Conservation (phyloP, 2,113 vertebrate species). For the Collichthys lucidus region DNA sequence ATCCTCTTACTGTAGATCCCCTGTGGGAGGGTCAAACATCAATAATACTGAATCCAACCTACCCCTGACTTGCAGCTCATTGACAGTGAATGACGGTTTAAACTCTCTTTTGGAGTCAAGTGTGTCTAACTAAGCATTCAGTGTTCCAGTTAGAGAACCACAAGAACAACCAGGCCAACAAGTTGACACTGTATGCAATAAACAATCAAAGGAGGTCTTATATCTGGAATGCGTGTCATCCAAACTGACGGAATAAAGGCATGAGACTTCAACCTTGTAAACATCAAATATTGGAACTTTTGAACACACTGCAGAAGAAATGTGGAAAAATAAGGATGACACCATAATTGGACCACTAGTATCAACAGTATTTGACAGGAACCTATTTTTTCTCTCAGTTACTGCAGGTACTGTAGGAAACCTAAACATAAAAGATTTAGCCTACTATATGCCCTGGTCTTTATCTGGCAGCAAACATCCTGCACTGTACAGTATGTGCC, state of each 20-base stretch:
- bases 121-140: background rate
- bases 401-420: background rate
- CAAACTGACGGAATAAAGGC: background rate
- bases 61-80: slow-evolving; percentile 7
- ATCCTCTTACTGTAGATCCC: slow-evolving; percentile 34
- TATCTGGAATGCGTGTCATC: background rate
- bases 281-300: background rate
- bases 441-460: background rate
- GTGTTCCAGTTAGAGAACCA: background rate
- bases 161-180: background rate
- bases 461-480: background rate
- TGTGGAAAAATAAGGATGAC: background rate
- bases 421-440: background rate
- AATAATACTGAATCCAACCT: slow-evolving; percentile 27
- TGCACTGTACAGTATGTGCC: background rate
- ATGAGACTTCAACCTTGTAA: background rate
- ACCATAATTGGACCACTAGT: background rate
- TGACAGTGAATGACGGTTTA: slow-evolving; percentile 18
- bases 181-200: background rate
- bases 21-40: slow-evolving; percentile 31
- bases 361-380: background rate
- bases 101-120: slow-evolving; percentile 14
- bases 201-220: background rate
- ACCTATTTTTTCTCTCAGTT: background rate
- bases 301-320: background rate